Conservation (phyloP, 1,140 invertebrate genomes). For the Streblospio benedicti region DNA sequence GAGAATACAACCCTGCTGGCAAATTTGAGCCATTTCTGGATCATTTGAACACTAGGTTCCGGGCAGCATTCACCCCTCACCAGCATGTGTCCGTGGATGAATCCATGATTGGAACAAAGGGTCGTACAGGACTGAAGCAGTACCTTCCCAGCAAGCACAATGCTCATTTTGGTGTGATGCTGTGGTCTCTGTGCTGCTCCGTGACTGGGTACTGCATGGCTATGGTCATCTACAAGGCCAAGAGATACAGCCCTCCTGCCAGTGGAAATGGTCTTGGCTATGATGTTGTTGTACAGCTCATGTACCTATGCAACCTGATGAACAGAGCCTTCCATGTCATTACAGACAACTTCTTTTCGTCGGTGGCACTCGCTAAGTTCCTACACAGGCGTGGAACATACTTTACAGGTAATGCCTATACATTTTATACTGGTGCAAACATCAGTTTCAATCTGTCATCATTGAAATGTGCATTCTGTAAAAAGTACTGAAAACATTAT, state of each 20-base stretch:
- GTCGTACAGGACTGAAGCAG: slow-evolving; percentile 13
- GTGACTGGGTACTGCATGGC: slow-evolving; percentile 17
- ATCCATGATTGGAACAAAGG: slow-evolving; percentile 19
- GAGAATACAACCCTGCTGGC: neutral
- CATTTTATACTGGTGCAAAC: neutral
- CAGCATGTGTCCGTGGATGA: slow-evolving; percentile 19
- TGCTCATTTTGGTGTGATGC: slow-evolving; percentile 17
- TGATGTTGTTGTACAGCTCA: neutral
- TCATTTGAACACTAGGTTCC: neutral
- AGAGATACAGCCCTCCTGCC: too few species aligned
- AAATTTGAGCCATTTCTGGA: neutral
- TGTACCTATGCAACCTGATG: neutral
- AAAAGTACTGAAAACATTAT: too few species aligned
- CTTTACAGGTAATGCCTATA: neutral
- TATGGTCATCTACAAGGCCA: too few species aligned
- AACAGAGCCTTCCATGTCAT: neutral
- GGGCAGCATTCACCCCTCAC: slow-evolving; percentile 7
- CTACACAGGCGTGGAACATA: neutral
- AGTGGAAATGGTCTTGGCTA: neutral
- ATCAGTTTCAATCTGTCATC: too few species aligned
- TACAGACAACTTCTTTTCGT: neutral
- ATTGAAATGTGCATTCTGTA: too few species aligned
- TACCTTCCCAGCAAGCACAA: slow-evolving; percentile 22
- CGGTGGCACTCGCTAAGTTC: neutral
- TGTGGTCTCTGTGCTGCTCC: slow-evolving; percentile 15